phyloP scores from a whole-genome alignment of 2,113 vertebrate genomes.

The Mustelus asterias region DNA sequence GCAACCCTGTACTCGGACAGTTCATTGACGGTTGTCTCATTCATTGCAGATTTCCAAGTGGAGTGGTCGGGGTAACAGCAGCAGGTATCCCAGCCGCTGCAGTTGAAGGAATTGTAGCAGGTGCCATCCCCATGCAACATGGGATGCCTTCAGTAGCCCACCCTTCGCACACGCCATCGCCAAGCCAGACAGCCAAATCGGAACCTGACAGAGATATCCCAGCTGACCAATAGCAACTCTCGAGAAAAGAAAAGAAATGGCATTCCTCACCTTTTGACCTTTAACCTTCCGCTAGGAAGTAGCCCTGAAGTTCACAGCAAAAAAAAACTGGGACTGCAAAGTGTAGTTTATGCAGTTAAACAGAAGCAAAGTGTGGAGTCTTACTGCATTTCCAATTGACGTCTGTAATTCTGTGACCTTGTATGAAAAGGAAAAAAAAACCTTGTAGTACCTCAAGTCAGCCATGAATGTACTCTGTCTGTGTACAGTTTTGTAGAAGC shows the following conservation, averaged over 20 bases:
- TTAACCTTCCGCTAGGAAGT: constrained; percentile 34
- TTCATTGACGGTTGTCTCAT: neutral
- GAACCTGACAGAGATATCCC: constrained; percentile 90
- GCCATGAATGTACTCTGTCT: constrained; percentile 74
- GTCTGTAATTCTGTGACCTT: constrained; percentile 54
- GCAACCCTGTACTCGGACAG: neutral
- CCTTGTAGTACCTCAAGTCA: constrained; percentile 76
- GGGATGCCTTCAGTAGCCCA: constrained; percentile 77
- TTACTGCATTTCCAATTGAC: constrained; percentile 46
- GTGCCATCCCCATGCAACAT: constrained; percentile 59
- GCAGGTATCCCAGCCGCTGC: constrained; percentile 69
- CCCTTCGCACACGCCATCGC: constrained; percentile 72
- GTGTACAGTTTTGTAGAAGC: constrained; percentile 65
- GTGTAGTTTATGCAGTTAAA: constrained; percentile 33
- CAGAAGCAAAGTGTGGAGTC: constrained; percentile 25
- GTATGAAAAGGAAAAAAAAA: constrained; percentile 49
- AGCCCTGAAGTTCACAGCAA: constrained; percentile 35
- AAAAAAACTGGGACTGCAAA: constrained; percentile 34
- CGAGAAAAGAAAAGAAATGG: constrained; percentile 38
- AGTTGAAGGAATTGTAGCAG: constrained; percentile 76
- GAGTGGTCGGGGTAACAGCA: constrained; percentile 74
- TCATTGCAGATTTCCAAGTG: constrained; percentile 69
- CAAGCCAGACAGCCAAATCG: constrained; percentile 77
- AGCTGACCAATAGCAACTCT: constrained; percentile 78
- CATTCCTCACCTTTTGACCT: constrained; percentile 38